Evolutionary conservation across 2,888 invertebrate genomes (phyloP).

Genomic region (Exephanes ischioxanthus): DNA sequence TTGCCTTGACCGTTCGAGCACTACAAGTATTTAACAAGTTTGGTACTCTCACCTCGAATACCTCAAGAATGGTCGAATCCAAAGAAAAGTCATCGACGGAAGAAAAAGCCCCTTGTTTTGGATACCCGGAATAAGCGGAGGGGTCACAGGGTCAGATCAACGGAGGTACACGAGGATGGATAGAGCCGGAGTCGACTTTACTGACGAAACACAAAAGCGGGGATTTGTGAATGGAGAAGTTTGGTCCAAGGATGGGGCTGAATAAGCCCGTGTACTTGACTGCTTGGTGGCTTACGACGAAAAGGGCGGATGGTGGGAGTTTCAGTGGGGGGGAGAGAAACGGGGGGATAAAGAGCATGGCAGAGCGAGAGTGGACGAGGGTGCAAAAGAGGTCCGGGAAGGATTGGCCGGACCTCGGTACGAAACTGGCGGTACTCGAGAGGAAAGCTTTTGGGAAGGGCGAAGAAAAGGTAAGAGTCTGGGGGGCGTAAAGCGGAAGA

Average conservation of each 20-base stretch:
- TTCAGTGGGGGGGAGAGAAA: neutral
- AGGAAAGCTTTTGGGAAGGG: conserved; percentile 56
- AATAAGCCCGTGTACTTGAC: conserved; percentile 63
- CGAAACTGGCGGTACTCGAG: conserved; percentile 53
- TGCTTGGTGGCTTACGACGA: conserved; percentile 59
- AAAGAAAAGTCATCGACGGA: neutral
- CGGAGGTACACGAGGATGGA: neutral
- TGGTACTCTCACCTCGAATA: too few relatives aligned
- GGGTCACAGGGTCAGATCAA: conserved; percentile 14
- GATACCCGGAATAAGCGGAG: conserved; percentile 42
- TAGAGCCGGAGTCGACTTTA: conserved; percentile 54
- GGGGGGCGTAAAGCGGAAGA: conserved; percentile 40
- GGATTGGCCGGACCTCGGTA: conserved; percentile 47
- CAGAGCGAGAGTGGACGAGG: neutral
- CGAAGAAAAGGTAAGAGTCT: conserved; percentile 40
- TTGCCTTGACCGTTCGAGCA: too few relatives aligned
- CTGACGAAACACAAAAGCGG: conserved; percentile 60
- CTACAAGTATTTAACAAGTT: too few relatives aligned
- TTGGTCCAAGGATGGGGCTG: conserved; percentile 49
- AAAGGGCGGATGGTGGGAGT: conserved; percentile 1
- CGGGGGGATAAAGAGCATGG: conserved; percentile 18
- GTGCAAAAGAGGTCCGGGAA: conserved; percentile 40
- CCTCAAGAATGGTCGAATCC: too few relatives aligned
- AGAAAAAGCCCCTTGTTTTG: conserved; percentile 34
- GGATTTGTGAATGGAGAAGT: conserved; percentile 58